Evolutionary conservation across 2,888 invertebrate species (phyloP), one percentile per base, ranked within the genome.

Genomic region (Sinohyriopsis cumingii): DNA sequence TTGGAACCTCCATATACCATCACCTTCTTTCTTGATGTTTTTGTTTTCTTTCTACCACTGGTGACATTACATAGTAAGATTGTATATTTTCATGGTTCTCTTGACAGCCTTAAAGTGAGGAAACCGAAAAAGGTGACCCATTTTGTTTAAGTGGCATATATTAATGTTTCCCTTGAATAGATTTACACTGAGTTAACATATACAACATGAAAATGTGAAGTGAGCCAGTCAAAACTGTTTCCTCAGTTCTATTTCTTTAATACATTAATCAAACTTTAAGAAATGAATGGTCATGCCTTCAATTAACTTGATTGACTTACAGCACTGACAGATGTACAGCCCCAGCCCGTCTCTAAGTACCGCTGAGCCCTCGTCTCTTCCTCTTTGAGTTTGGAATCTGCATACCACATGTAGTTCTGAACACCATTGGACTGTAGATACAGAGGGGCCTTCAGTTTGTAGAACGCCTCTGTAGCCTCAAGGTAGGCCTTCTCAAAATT

Each of bases 401-500:
- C 99, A 91, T 98, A 99, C 79, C 93, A 93, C 98, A 99, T 99
- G 89, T 99, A 99, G 72, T 95, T 95, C 87, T 97, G 95, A 0
- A 99, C 98, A 63, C 99, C 99, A 91, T 98, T 95, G 20, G 93
- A 92, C 76, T 94, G 93, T 73, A 99, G 92, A 88, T 97, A 96
- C 87, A 97, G 95, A 60, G 95, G 95, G 0, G 97, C 97, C 92
- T 98, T 97, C 18, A 95, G 91, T 85, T 90, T 90, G 90, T 99
- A 99, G 83, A 98, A 99, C 68, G 95, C 93, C 85, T 96, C 95
- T 0, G 99, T 98, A 59, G 97, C 95, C 89, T 95, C 95, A 86
- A 99, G 94, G 89, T 99, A 99, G 5, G 97, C 90, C 79, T 95
- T 95, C 91, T 99, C 99, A 92, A 99, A 99, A 89, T 98, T 95